A percentile compares a stretch with the other conserved stretches of the same genome.
These are phyloP conservation scores for Aramus guarauna DNA, from an alignment of 2,113 vertebrate genomes.

Conservation along the genomic window DNA sequence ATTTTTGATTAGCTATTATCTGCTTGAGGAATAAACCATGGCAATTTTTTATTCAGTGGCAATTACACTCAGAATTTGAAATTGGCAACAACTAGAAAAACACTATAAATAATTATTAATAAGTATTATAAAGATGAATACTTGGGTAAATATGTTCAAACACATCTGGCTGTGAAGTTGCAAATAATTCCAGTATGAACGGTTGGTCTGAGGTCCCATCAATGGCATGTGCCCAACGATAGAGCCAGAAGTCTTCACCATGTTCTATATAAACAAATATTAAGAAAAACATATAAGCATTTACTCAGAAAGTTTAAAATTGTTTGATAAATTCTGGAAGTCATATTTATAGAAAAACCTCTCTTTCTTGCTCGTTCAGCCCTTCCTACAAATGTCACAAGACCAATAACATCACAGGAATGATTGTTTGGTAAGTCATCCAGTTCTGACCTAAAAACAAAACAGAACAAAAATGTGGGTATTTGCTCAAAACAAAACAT, in stretches of 20 bases:
- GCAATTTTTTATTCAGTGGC: not conserved
- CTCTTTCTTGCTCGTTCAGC: conserved; percentile 82
- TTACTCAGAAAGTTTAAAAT: not conserved
- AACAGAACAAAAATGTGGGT: not conserved
- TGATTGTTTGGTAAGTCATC: conserved; percentile 72
- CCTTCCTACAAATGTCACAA: conserved; percentile 90
- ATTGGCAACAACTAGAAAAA: not conserved
- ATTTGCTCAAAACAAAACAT: not conserved
- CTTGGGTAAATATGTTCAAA: conserved; percentile 88
- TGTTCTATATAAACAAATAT: conserved; percentile 68
- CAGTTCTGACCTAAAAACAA: conserved; percentile 80
- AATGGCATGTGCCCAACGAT: conserved; percentile 87
- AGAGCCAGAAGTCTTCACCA: conserved; percentile 87
- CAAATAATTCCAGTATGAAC: conserved; percentile 90
- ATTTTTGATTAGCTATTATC: not conserved
- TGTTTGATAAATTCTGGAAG: not conserved
- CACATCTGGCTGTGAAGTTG: conserved; percentile 89
- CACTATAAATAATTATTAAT: not conserved
- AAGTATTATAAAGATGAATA: conserved; percentile 64
- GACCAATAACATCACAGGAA: conserved; percentile 86
- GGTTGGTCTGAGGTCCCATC: conserved; percentile 84
- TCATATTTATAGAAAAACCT: conserved; percentile 55
- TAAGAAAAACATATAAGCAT: not conserved
- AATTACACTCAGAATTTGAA: not conserved
- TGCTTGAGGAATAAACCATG: not conserved